phyloP scores from a whole-genome alignment of 2,113 vertebrate species.

The Paratilapia polleni region DNA sequence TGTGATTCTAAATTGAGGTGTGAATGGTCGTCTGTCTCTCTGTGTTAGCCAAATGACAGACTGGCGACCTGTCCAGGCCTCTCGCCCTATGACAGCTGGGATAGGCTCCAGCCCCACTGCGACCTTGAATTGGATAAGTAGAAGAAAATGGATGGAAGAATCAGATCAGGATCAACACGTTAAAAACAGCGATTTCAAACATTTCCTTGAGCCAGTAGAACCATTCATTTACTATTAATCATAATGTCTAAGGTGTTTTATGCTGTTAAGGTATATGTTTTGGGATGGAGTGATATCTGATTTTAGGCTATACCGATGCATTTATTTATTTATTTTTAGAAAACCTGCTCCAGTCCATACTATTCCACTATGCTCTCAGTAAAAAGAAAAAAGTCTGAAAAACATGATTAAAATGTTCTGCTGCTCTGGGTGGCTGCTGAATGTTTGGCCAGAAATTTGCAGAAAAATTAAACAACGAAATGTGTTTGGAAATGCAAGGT shows the following conservation, averaged over 20 bases:
- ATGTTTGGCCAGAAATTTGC: slow-evolving; percentile 5
- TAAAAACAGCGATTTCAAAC: slow-evolving; percentile 33
- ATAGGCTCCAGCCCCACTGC: no score
- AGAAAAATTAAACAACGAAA: not conserved
- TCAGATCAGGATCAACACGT: not conserved
- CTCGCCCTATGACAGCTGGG: no score
- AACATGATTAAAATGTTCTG: not conserved
- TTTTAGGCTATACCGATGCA: not conserved
- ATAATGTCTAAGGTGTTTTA: not conserved
- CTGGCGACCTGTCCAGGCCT: no score
- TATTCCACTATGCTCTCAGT: not conserved
- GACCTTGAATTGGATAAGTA: no score
- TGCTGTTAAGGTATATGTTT: not conserved
- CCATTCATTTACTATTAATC: slow-evolving; percentile 10
- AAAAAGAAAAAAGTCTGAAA: not conserved
- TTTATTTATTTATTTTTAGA: not conserved
- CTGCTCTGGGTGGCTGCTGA: not conserved
- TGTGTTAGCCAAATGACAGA: no score
- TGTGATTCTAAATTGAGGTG: no score
- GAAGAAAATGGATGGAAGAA: not conserved
- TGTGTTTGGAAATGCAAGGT: not conserved
- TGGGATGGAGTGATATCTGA: not conserved
- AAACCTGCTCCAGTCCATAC: not conserved
- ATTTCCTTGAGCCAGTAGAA: not conserved
- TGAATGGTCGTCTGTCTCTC: no score